A percentile compares a stretch with the other conserved stretches of the same genome.
phyloP scores from a whole-genome alignment of 1,140 invertebrate species.

The Lanistes nyassanus region DNA sequence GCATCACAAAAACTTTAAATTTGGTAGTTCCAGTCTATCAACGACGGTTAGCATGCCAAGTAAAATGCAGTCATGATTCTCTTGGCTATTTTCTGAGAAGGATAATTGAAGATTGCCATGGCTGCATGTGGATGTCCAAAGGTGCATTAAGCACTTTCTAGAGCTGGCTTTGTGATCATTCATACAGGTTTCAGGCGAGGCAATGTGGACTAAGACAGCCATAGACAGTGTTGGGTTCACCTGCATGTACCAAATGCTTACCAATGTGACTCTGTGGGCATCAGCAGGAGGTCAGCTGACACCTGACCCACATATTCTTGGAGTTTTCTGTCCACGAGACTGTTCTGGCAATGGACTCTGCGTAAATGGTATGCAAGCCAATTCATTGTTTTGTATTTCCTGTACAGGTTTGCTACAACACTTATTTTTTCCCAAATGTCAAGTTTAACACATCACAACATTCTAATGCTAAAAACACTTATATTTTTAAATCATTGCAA shows the following conservation, averaged over 20 bases:
- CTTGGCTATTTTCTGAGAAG: too few species aligned
- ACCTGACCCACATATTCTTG: conserved; percentile 14
- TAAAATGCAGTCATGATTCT: too few species aligned
- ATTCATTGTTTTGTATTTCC: background rate
- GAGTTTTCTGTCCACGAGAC: conserved; percentile 29
- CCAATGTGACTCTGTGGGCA: conserved; percentile 34
- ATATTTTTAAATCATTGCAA: too few species aligned
- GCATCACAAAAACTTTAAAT: too few species aligned
- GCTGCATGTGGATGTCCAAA: too few species aligned
- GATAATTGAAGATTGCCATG: too few species aligned
- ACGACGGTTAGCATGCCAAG: too few species aligned
- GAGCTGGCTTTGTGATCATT: background rate
- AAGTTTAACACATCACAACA: too few species aligned
- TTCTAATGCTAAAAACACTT: too few species aligned
- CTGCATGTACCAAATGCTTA: conserved; percentile 29
- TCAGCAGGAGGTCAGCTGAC: background rate
- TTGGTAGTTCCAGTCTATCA: too few species aligned
- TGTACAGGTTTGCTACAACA: too few species aligned
- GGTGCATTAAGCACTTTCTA: too few species aligned
- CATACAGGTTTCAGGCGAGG: conserved; percentile 37
- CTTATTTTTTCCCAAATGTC: background rate
- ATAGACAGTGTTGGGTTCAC: conserved; percentile 29
- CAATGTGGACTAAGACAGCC: conserved; percentile 31
- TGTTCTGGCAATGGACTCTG: conserved; percentile 39
- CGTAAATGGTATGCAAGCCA: conserved; percentile 20